phyloP scores from a whole-genome alignment of 1,140 invertebrate species.

The Tyrophagus putrescentiae region DNA sequence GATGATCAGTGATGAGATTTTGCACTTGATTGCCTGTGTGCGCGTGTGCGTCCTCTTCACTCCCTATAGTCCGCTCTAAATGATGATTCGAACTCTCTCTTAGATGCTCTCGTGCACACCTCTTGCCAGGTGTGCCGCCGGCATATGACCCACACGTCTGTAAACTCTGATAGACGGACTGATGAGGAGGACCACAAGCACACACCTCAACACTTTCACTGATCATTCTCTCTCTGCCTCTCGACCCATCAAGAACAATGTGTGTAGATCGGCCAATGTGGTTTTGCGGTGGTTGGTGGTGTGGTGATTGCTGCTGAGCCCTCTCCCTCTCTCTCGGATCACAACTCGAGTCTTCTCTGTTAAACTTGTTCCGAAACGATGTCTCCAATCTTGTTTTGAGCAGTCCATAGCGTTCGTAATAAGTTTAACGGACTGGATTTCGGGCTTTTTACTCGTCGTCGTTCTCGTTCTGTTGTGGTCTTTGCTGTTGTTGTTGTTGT shows the following conservation, averaged over 20 bases:
- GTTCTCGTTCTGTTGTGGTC: no score
- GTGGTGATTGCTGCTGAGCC: neutral
- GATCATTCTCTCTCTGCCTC: neutral
- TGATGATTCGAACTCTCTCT: slow-evolving; percentile 11
- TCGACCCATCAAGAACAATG: neutral
- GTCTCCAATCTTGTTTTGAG: neutral
- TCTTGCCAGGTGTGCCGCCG: neutral
- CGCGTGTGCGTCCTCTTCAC: neutral
- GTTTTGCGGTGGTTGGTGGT: neutral
- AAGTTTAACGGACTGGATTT: slow-evolving; percentile 19
- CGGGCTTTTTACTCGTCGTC: no score
- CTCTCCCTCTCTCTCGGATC: neutral
- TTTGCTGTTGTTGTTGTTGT: no score
- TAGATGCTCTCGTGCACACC: no score
- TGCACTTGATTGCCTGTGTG: no score
- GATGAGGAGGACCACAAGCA: neutral
- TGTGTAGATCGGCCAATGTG: neutral
- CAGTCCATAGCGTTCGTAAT: slow-evolving; percentile 14
- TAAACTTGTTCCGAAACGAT: slow-evolving; percentile 19
- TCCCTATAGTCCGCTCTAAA: neutral
- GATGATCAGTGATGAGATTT: no score
- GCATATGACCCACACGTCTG: no score
- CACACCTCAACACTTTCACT: neutral
- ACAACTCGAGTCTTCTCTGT: slow-evolving; percentile 9
- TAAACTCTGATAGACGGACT: slow-evolving; percentile 9